Base-by-base conservation (phyloP, 2,113 vertebrate genomes). In the Azemiops feae region DNA sequence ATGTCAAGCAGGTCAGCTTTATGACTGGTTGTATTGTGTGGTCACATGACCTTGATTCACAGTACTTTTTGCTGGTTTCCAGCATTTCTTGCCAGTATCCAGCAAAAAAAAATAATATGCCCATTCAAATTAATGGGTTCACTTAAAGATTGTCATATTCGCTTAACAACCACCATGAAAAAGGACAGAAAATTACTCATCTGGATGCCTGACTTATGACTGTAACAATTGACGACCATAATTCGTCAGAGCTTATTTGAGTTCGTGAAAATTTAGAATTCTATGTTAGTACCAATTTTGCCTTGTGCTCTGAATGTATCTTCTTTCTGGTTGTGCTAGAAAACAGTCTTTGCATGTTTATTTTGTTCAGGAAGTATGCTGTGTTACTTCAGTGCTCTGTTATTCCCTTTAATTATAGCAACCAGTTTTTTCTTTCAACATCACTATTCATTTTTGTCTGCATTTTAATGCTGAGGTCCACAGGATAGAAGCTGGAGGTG, bases 251-350 rank as follows among this genome's bases (percentile, higher is more conserved):
- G 86, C 39, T 14, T 18, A 20, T 92, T 2, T 0, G 8, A 54
- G 50, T 16, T 39, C 52, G 22, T 39, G 55, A 10, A 53, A 52
- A 0, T 85, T 94, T 91, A 91, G 89, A 91, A 54, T 92, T 93
- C 81, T 81, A 39, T 91, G 91, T 92, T 87, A 96, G 93, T 94
- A 93, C 93, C 87, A 91, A 27, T 88, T 92, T 34, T 0, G 0
- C 89, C 3, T 85, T 16, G 9, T 0, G 0, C 81, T 89, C 10
- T 89, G 92, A 69, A 91, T 52, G 27, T n/a, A 87, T 89, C 90
- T 95, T 85, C 39, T 69, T 93, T 39, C 85, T 0, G 0, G 58
- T 92, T 91, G 45, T n/a, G 43, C 52, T 81, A 60, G 53, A 60
- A 52, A 50, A 27, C 8, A n/a, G 85, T 89, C 47, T 54, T 64